Base-by-base conservation (phyloP, 92 coral and sea anemone genomes). In the Heliopora coerulea region DNA sequence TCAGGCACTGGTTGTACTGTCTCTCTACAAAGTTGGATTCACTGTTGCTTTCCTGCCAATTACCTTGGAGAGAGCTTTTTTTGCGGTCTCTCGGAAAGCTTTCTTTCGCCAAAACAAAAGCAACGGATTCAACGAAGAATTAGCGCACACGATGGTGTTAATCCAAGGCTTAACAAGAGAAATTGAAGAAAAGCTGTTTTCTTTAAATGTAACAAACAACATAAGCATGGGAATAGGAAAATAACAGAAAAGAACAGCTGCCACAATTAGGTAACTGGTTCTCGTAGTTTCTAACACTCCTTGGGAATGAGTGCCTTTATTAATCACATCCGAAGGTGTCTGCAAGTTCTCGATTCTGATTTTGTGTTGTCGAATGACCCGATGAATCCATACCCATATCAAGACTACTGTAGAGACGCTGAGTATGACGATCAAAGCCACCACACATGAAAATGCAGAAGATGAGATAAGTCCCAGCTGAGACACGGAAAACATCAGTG, bases 311-410 rank as follows among this genome's bases (percentile, higher is more conserved):
- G 14, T 25, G 18, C 6, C 40, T 26, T 26, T 41, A 9, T 27
- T 23, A 24, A 14, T 57, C 24, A 44, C 42, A 18, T 49, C n/a
- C 58, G 58, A 50, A 23, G 26, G 21, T 3, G 7, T 46, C 21
- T 44, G 56, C 20, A 25, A 19, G 19, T 28, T 54, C 9, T 20
- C 14, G 18, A 67, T 67, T 6, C 46, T 52, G 6, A 18, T 49
- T 17, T 23, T 42, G 57, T 66, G 74, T 7, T 21, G 59, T 3
- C 20, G 31, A 57, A 66, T 48, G 59, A 66, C 56, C 10, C 56
- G 74, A 42, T 67, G 74, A 67, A 67, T 67, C 59, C 74, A 67
- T 8, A 49, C 15, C 74, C 74, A 67, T 27, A 67, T 27, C 10
- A 26, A 25, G 19, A 49, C 58, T 26, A 44, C 42, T 8, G 15